Evolutionary conservation across 2,888 invertebrate species (phyloP), one percentile per base, ranked within the genome.

Genomic region (Anthrax anthrax): DNA sequence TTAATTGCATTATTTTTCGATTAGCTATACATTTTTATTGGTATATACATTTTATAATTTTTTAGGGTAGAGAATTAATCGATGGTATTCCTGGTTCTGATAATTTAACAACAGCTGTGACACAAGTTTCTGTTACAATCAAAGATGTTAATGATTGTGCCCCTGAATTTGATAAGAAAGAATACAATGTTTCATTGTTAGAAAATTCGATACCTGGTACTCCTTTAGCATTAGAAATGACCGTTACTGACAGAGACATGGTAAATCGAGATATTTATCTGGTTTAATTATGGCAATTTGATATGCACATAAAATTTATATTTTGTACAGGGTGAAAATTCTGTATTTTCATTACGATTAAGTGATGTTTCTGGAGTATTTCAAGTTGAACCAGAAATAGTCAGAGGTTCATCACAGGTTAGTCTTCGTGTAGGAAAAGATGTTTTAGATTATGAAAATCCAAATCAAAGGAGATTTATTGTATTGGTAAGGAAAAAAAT

Each of bases 111-210:
- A 77, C 78, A 3, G 76, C 84, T 1, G 73, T 75, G 1, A 80
- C 85, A 1, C 80, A 81, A 46, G 81, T 84, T 12, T 84, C 84
- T 1, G 77, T 92, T 43, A 88, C 85, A 37, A 84, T 91, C 55
- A 80, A 81, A 56, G 91, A 91, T 62, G 86, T 90, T 1, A 91
- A 91, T 64, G 91, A 91, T 60, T 88, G 88, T 54, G 83, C 88
- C 1, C 91, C 91, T 0, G 72, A 75, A 39, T 91, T 91, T 67
- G 87, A 87, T 68, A 74, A 76, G 39, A 74, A 82, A 40, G 89
- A 90, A 63, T 90, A 88, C 67, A 75, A 74, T 54, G 81, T 87
- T 14, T 78, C 81, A 51, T 77, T 91, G 51, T 80, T 84, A 0
- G 91, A 92, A 67, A 88, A 88, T 57, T 77, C 88, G 12, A 79